Percentiles rank a stretch among this genome's conserved stretches.
Conservation (phyloP, 2,888 invertebrate genomes). For the Lithosia quadra region DNA sequence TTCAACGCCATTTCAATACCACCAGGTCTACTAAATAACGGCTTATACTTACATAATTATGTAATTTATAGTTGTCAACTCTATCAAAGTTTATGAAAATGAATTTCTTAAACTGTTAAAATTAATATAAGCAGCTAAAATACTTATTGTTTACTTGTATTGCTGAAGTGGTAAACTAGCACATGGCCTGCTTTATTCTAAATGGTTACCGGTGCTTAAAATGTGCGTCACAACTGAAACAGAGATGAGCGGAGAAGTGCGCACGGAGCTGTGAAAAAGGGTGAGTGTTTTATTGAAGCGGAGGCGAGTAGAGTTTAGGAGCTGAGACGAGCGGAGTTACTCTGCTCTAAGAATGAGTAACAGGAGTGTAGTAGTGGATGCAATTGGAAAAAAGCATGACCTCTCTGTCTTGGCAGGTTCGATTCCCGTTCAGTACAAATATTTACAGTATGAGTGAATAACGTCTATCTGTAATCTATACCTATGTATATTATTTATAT, state of each 20-base stretch:
- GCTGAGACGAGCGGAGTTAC: neutral
- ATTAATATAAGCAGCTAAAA: neutral
- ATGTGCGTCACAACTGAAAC: neutral
- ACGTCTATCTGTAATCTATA: no score
- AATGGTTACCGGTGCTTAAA: neutral
- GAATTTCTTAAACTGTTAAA: neutral
- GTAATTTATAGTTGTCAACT: neutral
- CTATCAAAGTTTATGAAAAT: neutral
- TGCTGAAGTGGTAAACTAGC: slow-evolving; percentile 2
- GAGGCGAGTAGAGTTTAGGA: neutral
- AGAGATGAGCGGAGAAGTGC: neutral
- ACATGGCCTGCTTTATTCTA: neutral
- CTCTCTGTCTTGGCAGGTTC: no score
- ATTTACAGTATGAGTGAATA: no score
- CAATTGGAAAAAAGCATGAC: no score
- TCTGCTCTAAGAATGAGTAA: no score
- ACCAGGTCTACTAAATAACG: no score
- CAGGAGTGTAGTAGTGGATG: no score
- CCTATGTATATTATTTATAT: no score
- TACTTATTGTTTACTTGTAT: slow-evolving; percentile 2
- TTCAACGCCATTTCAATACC: no score
- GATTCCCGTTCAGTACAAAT: no score
- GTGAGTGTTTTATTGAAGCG: neutral
- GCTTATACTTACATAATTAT: no score
- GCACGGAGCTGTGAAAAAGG: neutral